Evolutionary conservation across 1,140 invertebrate genomes (phyloP).

Genomic region (Zaprionus camerounensis): DNA sequence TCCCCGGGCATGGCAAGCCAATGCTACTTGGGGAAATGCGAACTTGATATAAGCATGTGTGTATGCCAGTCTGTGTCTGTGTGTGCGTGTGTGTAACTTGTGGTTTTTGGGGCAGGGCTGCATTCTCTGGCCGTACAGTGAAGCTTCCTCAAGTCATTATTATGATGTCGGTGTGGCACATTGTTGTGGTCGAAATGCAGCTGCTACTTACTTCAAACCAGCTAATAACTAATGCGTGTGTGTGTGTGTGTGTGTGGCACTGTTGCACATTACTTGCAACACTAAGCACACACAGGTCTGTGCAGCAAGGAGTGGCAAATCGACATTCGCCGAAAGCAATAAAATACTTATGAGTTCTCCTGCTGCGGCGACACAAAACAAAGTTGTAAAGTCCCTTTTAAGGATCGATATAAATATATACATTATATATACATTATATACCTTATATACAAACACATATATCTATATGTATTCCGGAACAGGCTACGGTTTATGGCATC

Average conservation of each 20-base stretch:
- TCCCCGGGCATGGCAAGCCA: not conserved
- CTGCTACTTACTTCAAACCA: constrained; percentile 8
- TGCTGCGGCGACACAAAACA: constrained; percentile 6
- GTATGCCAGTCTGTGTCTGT: not conserved
- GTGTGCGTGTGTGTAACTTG: constrained; percentile 21
- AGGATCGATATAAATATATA: constrained; percentile 1
- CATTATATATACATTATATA: not conserved
- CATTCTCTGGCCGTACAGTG: not conserved
- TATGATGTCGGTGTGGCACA: constrained; percentile 29
- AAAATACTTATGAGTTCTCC: constrained; percentile 12
- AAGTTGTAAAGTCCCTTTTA: constrained; percentile 19
- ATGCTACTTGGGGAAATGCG: constrained; percentile 4
- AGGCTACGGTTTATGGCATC: not conserved
- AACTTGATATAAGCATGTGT: constrained; percentile 20
- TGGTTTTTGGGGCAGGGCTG: constrained; percentile 5
- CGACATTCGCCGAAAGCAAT: constrained; percentile 21
- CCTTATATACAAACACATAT: not conserved
- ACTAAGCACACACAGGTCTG: not conserved
- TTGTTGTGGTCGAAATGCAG: constrained; percentile 35
- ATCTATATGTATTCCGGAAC: not conserved
- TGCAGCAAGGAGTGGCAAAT: constrained; percentile 13
- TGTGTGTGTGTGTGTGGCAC: constrained; percentile 1
- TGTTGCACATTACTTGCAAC: constrained; percentile 27
- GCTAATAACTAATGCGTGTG: constrained; percentile 20
- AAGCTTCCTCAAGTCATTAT: constrained; percentile 23